Conservation (phyloP, 2,888 invertebrate species). For the Xestia rhomboidea region DNA sequence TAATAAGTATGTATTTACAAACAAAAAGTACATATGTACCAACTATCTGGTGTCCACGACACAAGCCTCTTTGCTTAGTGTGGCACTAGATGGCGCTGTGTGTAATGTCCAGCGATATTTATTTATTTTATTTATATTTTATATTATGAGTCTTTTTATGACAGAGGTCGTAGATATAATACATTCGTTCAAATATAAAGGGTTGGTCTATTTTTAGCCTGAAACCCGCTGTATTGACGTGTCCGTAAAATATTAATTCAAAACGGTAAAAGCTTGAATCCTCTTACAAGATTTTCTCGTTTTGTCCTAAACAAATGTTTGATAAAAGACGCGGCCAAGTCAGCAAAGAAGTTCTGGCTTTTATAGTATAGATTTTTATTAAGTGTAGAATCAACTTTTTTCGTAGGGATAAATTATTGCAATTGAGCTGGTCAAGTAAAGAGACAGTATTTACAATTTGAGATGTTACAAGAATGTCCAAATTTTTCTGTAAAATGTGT, state of each 20-base stretch:
- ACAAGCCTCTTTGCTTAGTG: too few relatives aligned
- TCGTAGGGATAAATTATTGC: neutral
- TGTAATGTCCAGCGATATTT: too few relatives aligned
- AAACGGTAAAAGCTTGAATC: conserved; percentile 50
- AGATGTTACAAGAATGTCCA: neutral
- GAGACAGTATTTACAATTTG: neutral
- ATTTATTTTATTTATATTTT: too few relatives aligned
- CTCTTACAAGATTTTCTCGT: conserved; percentile 63
- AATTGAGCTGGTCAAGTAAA: neutral
- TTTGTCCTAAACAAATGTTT: conserved; percentile 71
- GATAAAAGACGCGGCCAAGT: conserved; percentile 56
- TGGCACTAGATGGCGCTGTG: too few relatives aligned
- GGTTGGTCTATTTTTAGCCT: conserved; percentile 13
- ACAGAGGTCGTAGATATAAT: neutral
- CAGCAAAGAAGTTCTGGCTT: neutral
- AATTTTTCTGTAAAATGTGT: too few relatives aligned
- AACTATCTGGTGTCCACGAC: too few relatives aligned
- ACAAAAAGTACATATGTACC: too few relatives aligned
- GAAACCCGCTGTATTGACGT: conserved; percentile 6
- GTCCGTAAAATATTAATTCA: conserved; percentile 47
- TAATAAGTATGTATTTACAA: too few relatives aligned
- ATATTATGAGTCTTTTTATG: neutral
- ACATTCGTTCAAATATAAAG: neutral
- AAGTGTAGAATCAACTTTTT: too few relatives aligned
- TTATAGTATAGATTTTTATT: neutral